These are phyloP conservation scores for Rotaria macrura DNA, from an alignment of 2,888 invertebrate species.

Conservation along the genomic window DNA sequence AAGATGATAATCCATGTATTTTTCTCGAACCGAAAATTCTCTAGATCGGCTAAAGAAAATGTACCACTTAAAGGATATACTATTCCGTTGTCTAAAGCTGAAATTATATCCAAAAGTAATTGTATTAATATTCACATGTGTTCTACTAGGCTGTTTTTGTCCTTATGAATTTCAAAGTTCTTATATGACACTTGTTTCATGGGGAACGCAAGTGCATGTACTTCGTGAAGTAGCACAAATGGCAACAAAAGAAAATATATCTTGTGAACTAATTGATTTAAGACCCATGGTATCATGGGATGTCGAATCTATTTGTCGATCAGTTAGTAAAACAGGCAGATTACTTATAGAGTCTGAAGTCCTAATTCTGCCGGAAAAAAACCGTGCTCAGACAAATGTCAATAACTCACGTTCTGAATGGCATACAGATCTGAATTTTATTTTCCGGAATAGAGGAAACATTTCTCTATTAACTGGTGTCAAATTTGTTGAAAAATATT, in stretches of 20 bases:
- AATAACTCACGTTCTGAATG: too few relatives aligned
- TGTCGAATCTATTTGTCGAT: constrained; percentile 76
- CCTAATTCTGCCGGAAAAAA: too few relatives aligned
- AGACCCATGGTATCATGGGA: constrained; percentile 94
- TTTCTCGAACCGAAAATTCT: constrained; percentile 91
- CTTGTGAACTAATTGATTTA: constrained; percentile 81
- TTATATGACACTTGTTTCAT: constrained; percentile 75
- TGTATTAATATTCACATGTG: constrained; percentile 56
- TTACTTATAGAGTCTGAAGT: too few relatives aligned
- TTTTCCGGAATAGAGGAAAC: too few relatives aligned
- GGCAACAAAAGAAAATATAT: constrained; percentile 64
- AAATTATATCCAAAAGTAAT: constrained; percentile 63
- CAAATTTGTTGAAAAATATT: too few relatives aligned
- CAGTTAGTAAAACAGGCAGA: constrained; percentile 83
- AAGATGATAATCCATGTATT: constrained; percentile 77
- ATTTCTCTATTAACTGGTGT: too few relatives aligned
- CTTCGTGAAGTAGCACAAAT: constrained; percentile 71
- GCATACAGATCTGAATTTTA: too few relatives aligned
- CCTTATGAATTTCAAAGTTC: constrained; percentile 42
- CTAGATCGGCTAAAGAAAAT: constrained; percentile 83
- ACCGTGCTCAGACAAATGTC: too few relatives aligned
- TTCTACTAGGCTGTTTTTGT: constrained; percentile 51
- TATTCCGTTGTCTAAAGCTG: constrained; percentile 69
- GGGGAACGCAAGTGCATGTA: constrained; percentile 70
- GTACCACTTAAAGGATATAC: constrained; percentile 73